Evolutionary conservation across 2,888 invertebrate genomes (phyloP).

Genomic region (Patella pellucida): DNA sequence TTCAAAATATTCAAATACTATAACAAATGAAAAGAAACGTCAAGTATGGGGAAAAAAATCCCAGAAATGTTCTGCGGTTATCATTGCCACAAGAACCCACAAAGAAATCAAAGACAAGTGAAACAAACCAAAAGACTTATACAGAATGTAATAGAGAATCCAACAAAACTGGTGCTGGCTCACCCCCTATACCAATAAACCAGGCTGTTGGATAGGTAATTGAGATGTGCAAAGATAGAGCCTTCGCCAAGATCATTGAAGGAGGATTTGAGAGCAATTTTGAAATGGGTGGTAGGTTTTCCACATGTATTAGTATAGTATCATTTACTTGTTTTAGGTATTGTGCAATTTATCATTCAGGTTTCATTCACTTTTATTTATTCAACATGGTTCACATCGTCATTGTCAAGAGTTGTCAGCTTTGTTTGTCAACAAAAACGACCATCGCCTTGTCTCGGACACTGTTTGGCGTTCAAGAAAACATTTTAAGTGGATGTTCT

Average conservation of each 20-base stretch:
- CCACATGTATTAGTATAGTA: too few relatives aligned
- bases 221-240: neutral
- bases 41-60: neutral
- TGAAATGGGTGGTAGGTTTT: too few relatives aligned
- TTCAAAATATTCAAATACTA: neutral
- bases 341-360: too few relatives aligned
- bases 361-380: too few relatives aligned
- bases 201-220: neutral
- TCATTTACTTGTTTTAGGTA: too few relatives aligned
- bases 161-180: neutral
- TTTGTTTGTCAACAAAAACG: too few relatives aligned
- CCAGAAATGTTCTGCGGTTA: neutral
- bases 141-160: neutral
- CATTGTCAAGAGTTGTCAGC: too few relatives aligned
- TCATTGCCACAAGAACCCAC: neutral
- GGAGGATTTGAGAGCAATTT: neutral
- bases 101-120: neutral
- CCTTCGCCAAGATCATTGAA: neutral
- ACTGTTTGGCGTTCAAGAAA: too few relatives aligned
- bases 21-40: neutral
- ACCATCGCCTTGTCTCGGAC: too few relatives aligned
- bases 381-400: too few relatives aligned
- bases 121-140: neutral
- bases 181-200: neutral
- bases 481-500: too few relatives aligned